Evolutionary conservation across 2,888 invertebrate species (phyloP).

Genomic region (Hyalella azteca): DNA sequence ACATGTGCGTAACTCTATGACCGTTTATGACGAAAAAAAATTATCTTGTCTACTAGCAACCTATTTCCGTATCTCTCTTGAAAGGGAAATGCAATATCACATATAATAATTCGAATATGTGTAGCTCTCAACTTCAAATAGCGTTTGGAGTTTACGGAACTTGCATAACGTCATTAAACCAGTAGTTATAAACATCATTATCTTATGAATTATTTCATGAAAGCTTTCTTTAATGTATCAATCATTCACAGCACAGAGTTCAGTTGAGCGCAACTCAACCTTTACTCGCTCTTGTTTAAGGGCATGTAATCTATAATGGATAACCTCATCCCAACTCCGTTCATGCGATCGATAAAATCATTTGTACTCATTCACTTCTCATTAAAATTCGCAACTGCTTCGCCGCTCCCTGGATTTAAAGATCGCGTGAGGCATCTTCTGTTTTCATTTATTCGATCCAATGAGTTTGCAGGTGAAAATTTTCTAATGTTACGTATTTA

Average conservation of each 20-base stretch:
- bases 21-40: too few species aligned
- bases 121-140: too few species aligned
- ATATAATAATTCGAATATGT: too few species aligned
- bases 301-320: constrained; percentile 25
- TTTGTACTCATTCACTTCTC: background rate
- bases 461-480: background rate
- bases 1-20: too few species aligned
- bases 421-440: background rate
- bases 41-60: too few species aligned
- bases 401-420: background rate
- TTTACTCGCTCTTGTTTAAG: constrained; percentile 6
- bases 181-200: too few species aligned
- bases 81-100: too few species aligned
- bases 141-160: too few species aligned
- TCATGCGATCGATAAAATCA: constrained; percentile 16
- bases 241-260: background rate
- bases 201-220: too few species aligned
- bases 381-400: background rate
- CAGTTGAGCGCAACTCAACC: constrained; percentile 20
- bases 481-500: background rate
- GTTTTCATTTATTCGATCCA: background rate
- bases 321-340: background rate
- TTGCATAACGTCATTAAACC: too few species aligned
- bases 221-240: too few species aligned
- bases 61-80: too few species aligned